Evolutionary conservation across 1,140 invertebrate species (phyloP).

Genomic region (Apis laboriosa): DNA sequence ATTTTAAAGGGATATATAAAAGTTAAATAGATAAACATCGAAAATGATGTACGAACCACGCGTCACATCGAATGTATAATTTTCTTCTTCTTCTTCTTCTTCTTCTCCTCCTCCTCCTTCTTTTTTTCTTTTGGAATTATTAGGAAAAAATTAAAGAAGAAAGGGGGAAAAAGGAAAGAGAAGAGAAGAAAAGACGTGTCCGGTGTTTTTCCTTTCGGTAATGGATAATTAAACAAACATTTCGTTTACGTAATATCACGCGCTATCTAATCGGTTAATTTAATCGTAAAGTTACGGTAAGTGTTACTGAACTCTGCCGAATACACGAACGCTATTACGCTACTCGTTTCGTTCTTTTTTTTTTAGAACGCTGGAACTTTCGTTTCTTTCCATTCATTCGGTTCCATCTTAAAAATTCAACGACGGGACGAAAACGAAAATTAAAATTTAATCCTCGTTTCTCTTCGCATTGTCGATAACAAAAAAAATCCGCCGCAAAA

Average conservation of each 20-base stretch:
- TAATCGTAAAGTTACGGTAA: not conserved
- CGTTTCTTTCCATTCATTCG: too few relatives aligned
- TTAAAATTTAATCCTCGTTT: too few relatives aligned
- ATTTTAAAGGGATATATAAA: not conserved
- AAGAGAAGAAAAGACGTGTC: too few relatives aligned
- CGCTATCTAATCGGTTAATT: constrained; percentile 38
- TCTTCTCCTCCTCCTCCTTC: not conserved
- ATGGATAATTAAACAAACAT: not conserved
- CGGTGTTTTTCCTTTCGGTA: not conserved
- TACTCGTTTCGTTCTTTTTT: not conserved
- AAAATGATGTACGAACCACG: too few relatives aligned
- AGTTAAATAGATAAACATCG: not conserved
- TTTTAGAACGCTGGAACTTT: too few relatives aligned
- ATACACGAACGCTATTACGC: constrained; percentile 2
- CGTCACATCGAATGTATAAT: not conserved
- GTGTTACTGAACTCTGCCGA: constrained; percentile 41
- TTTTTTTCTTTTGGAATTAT: not conserved
- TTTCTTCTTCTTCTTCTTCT: not conserved
- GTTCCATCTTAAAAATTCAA: too few relatives aligned
- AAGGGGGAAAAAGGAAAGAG: not conserved
- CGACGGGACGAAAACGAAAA: too few relatives aligned
- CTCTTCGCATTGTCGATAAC: too few relatives aligned
- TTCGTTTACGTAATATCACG: constrained; percentile 15
- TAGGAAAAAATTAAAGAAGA: not conserved
- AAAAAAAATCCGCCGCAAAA: too few relatives aligned